Base-by-base conservation (phyloP, 2,797 vertebrate species). In the Melanotaenia maccullochi region DNA sequence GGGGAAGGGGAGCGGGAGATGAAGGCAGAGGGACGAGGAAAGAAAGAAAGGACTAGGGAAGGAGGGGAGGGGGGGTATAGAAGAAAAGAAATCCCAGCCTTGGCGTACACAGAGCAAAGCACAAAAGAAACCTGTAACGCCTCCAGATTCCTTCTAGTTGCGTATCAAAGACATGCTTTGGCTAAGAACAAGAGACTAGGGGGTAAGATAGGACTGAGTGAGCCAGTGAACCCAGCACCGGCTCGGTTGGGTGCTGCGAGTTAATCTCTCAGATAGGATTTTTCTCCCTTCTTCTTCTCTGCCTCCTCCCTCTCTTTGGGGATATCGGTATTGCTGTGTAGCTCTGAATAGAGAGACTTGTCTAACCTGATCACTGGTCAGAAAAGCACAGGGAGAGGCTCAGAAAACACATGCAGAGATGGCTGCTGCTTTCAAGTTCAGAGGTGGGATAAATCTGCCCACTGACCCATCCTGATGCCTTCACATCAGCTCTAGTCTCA, bases 41-140 rank as follows among this genome's bases (percentile, higher is more conserved):
- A 62, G 51, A 83, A 68, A 56, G 75, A 65, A 65, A 59, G 33
- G 58, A 51, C 40, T 5, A n/a, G 47, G 56, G 71, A 40, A 42
- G 47, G 42, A 63, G 76, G 66, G n/a, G 52, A 70, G 56, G 40
- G 66, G 66, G 67, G 59, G 38, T 13, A 12, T 71, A 51, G 58
- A 81, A 88, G 84, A 89, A 86, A 90, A 91, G 87, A 94, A 93
- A 94, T 90, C 91, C 86, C 90, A 87, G 88, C 79, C 88, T 92
- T 90, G 91, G 87, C 83, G 76, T 73, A 86, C 87, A 81, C 83
- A 85, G 88, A 72, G 73, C 71, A 36, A 76, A 90, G 90, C 91
- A 94, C 93, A 95, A 94, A 95, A 93, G 93, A 86, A 92, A 95
- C 92, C 91, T 94, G 93, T 93, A 93, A 93, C 91, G 93, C 93